Evolutionary conservation across 1,140 invertebrate species (phyloP).

Genomic region (Calephelis virginiensis): DNA sequence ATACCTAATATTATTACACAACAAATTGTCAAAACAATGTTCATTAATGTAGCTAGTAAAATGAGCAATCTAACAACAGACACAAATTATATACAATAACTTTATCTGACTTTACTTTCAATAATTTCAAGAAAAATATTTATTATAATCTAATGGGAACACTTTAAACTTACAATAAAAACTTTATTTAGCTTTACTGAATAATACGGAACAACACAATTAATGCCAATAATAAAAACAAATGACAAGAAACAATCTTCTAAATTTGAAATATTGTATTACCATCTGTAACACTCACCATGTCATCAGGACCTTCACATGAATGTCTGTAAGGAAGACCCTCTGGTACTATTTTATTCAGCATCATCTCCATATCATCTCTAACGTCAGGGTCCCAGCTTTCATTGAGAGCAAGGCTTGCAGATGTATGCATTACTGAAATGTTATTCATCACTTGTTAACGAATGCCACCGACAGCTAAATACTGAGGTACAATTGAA

Average conservation of each 20-base stretch:
- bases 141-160: too few relatives aligned
- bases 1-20: too few relatives aligned
- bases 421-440: conserved; percentile 97
- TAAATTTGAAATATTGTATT: conserved; percentile 2
- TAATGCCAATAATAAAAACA: conserved; percentile 24
- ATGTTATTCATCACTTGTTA: conserved; percentile 42
- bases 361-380: conserved; percentile 99
- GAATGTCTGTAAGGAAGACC: conserved; percentile 96
- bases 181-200: not conserved
- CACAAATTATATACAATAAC: too few relatives aligned
- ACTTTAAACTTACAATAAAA: too few relatives aligned
- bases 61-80: too few relatives aligned
- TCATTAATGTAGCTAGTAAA: too few relatives aligned
- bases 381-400: conserved; percentile 98
- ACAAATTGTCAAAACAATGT: too few relatives aligned
- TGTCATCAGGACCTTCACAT: conserved; percentile 98
- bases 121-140: too few relatives aligned
- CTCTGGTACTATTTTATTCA: conserved; percentile 98
- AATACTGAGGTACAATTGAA: not conserved
- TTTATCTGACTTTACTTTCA: too few relatives aligned
- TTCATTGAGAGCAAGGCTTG: conserved; percentile 97
- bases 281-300: conserved; percentile 83
- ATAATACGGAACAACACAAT: conserved; percentile 6
- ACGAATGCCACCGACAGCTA: not conserved
- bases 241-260: conserved; percentile 19